A percentile compares a stretch with the other conserved stretches of the same genome.
These are phyloP conservation scores for Amphimedon queenslandica DNA, from an alignment of 37 sponge, comb jelly and placozoan genomes.

Conservation along the genomic window DNA sequence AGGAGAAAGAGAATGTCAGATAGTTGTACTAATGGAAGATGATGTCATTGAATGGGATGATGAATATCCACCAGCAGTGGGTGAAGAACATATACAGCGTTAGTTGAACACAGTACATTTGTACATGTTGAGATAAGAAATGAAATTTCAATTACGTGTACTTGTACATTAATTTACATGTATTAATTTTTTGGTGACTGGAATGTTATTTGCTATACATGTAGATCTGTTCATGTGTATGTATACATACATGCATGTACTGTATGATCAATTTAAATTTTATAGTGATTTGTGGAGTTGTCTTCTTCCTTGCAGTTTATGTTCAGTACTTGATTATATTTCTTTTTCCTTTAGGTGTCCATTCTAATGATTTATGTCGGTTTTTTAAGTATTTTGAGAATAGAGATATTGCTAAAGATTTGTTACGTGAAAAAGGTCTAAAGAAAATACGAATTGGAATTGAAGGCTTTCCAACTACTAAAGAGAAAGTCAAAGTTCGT, in stretches of 20 bases:
- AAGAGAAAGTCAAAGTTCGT: conserved; percentile 78
- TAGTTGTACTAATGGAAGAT: conserved; percentile 93
- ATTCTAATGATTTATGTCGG: conserved; percentile 65
- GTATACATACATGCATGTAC: too few species aligned
- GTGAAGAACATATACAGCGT: conserved; percentile 84
- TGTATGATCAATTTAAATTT: not conserved
- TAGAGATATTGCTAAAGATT: conserved; percentile 92
- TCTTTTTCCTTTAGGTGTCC: conserved; percentile 49
- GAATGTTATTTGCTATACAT: not conserved
- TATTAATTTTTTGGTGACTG: too few species aligned
- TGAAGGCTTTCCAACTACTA: conserved; percentile 96
- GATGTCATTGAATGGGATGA: conserved; percentile 95
- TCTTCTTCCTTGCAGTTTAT: not conserved
- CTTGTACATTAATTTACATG: too few species aligned
- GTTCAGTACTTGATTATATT: not conserved
- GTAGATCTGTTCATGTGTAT: conserved; percentile 15
- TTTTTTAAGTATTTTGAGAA: conserved; percentile 96
- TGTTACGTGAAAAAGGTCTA: conserved; percentile 84
- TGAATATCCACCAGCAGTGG: conserved; percentile 80
- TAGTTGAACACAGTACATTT: too few species aligned
- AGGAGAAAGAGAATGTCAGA: conserved; percentile 95
- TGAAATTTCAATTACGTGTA: too few species aligned
- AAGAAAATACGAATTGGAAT: conserved; percentile 95
- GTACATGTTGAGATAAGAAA: too few species aligned
- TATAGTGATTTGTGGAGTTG: not conserved